These are phyloP conservation scores for Hirtodrosophila duncani DNA, from an alignment of 2,888 invertebrate species.

Conservation along the genomic window DNA sequence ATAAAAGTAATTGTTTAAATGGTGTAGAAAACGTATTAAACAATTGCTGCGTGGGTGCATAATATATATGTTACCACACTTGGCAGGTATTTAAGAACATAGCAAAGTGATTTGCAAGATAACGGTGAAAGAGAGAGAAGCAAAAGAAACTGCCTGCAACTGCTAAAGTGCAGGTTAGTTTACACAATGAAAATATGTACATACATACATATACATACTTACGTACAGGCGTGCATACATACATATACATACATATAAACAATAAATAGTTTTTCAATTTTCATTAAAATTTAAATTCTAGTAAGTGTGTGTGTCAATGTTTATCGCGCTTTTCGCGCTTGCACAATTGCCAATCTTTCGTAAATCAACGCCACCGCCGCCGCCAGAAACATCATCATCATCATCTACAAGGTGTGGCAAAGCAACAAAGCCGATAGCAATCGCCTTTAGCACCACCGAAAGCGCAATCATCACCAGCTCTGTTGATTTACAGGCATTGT, in stretches of 20 bases:
- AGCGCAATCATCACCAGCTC: constrained; percentile 19
- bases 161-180: constrained; percentile 56
- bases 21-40: constrained; percentile 38
- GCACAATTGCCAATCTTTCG: constrained; percentile 63
- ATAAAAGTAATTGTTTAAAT: constrained; percentile 37
- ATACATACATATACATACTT: no score
- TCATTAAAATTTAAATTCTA: no score
- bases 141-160: constrained; percentile 17
- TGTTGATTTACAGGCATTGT: constrained; percentile 35
- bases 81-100: constrained; percentile 21
- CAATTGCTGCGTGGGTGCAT: constrained; percentile 31
- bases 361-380: constrained; percentile 40
- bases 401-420: constrained; percentile 66
- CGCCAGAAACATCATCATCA: constrained; percentile 1
- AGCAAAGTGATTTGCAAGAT: constrained; percentile 11
- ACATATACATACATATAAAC: no score
- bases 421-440: constrained; percentile 21
- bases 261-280: constrained; percentile 16
- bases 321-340: constrained; percentile 70
- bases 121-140: constrained; percentile 1
- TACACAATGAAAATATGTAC: no score
- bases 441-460: neutral
- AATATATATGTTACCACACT: constrained; percentile 23
- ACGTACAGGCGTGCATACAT: no score
- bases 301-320: constrained; percentile 68